Base-by-base conservation (phyloP, 2,888 invertebrate genomes). In the Hydrotaea cyrtoneurina region DNA sequence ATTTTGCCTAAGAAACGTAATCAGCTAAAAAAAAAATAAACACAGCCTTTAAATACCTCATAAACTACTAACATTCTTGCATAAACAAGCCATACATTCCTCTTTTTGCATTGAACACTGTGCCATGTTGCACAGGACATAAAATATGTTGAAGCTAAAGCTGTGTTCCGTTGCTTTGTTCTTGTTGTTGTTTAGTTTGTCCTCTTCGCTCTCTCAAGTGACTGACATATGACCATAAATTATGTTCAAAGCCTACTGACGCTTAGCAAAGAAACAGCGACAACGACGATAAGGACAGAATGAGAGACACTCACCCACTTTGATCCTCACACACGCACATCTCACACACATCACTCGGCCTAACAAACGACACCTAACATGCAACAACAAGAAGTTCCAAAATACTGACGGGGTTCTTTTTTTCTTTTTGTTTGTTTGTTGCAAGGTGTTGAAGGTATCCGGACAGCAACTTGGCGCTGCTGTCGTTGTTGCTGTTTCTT, bases 371-470 rank as follows among this genome's bases (percentile, higher is more conserved):
- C 74, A 50, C 43, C 11, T 57, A 36, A 69, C 69, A 64, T 71
- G 59, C 69, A 75, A 79, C 69, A 75, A 79, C 59, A 53, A 79
- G 59, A 82, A 84, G 26, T 76, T 73, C 66, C 64, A 80, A 83
- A 83, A 80, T 21, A 46, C 69, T 46, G 69, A 23, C 19, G 3
- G 0, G 62, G n/a, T n/a, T n/a, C n/a, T n/a, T n/a, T n/a, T n/a
- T n/a, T n/a, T n/a, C n/a, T n/a, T n/a, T n/a, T n/a, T n/a, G n/a
- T n/a, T n/a, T n/a, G n/a, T n/a, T 62, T 71, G 69, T 73, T 46
- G 82, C 82, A 85, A 85, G 85, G 85, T 85, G 85, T 85, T 85
- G 82, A 84, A 77, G 79, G 73, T 82, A 84, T 84, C 78, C 81
- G 73, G 15, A 59, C 73, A 84, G 82, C 85, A 77, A 21, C 46